These are phyloP conservation scores for Campoletis sonorensis DNA, from an alignment of 1,140 invertebrate genomes.

Conservation along the genomic window DNA sequence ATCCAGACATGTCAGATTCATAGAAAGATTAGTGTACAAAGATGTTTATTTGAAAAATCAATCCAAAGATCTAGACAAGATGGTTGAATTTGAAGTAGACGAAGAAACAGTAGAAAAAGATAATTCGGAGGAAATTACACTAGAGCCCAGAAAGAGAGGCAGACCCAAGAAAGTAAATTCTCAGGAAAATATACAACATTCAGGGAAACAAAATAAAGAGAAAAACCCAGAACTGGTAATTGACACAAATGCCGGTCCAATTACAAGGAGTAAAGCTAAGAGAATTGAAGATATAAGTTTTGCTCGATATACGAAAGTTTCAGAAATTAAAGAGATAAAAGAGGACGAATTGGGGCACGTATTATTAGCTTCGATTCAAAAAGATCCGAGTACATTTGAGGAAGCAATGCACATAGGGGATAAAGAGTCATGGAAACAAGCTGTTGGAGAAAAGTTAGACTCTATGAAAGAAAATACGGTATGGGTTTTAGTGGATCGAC, in stretches of 20 bases:
- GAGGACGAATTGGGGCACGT: constrained; percentile 16
- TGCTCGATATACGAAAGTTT: constrained; percentile 43
- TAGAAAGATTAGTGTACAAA: constrained; percentile 56
- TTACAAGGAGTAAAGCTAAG: constrained; percentile 47
- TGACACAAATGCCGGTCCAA: constrained; percentile 25
- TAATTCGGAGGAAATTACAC: constrained; percentile 26
- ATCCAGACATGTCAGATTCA: constrained; percentile 56
- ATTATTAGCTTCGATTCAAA: constrained; percentile 22
- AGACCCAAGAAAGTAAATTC: constrained; percentile 36
- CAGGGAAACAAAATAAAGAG: constrained; percentile 30
- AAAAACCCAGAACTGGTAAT: constrained; percentile 13
- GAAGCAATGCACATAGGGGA: constrained; percentile 45
- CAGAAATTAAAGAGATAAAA: constrained; percentile 33
- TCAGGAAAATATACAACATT: constrained; percentile 17
- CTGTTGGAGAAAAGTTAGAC: constrained; percentile 45
- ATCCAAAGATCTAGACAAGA: neutral
- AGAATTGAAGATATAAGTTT: constrained; percentile 43
- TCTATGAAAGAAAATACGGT: constrained; percentile 50
- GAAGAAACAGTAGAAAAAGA: constrained; percentile 30
- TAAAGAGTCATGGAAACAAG: constrained; percentile 47
- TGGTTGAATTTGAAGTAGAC: constrained; percentile 22
- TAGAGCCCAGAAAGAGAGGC: constrained; percentile 37
- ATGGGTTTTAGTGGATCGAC: constrained; percentile 38
- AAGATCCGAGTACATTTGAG: constrained; percentile 35
- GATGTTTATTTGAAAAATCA: constrained; percentile 43